These are phyloP conservation scores for Acronicta leporina DNA, from an alignment of 2,888 invertebrate species.

Conservation along the genomic window DNA sequence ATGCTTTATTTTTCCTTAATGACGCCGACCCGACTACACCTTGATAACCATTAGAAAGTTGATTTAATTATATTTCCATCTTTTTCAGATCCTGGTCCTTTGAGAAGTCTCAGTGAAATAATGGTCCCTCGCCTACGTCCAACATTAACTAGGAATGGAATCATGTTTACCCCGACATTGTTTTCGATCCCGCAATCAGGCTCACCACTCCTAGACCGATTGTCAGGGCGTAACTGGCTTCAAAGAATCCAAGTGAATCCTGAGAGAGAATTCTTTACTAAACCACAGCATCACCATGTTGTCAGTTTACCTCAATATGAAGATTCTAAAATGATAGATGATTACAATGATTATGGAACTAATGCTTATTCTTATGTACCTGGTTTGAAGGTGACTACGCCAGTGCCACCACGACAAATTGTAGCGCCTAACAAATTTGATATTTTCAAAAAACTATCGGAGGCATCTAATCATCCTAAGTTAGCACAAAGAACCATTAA, in stretches of 20 bases:
- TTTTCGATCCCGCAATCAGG: conserved; percentile 34
- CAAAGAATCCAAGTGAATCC: conserved; percentile 9
- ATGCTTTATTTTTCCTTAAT: too few species aligned
- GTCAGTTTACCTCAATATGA: conserved; percentile 8
- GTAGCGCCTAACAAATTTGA: conserved; percentile 33
- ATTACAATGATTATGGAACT: conserved; percentile 37
- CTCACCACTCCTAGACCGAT: conserved; percentile 26
- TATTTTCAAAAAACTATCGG: conserved; percentile 37
- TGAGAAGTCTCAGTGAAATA: conserved; percentile 28
- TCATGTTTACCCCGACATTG: conserved; percentile 36
- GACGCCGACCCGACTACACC: too few species aligned
- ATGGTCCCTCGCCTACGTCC: conserved; percentile 40
- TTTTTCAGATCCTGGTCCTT: conserved; percentile 31
- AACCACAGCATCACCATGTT: conserved; percentile 2
- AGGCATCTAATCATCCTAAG: conserved; percentile 43
- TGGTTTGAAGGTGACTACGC: conserved; percentile 20
- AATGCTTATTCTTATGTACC: conserved; percentile 44
- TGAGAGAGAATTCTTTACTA: conserved; percentile 9
- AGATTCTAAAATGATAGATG: conserved; percentile 32
- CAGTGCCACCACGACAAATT: conserved; percentile 24
- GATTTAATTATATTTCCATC: too few species aligned
- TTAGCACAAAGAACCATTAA: conserved; percentile 12
- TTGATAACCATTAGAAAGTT: too few species aligned
- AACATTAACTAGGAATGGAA: conserved; percentile 44
- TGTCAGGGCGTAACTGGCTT: conserved; percentile 32